Evolutionary conservation across 2,113 vertebrate genomes (phyloP).

Genomic region (Melospiza melodia): DNA sequence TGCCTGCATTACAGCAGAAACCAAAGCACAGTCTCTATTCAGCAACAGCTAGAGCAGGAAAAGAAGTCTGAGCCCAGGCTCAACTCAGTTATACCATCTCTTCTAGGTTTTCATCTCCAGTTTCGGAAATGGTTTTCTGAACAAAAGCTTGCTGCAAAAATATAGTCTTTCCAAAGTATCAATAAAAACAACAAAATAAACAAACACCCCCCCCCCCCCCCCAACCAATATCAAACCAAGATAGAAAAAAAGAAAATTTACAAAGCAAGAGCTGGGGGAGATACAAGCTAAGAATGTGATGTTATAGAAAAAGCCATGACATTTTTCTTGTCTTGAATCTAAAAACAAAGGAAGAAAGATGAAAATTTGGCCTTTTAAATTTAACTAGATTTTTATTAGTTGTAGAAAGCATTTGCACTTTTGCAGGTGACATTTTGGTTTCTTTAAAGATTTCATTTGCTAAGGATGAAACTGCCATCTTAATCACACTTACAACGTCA

Average conservation of each 20-base stretch:
- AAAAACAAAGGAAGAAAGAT: not conserved
- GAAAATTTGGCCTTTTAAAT: not conserved
- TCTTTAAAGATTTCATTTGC: not conserved
- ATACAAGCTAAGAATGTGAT: not conserved
- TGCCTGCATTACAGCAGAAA: not conserved
- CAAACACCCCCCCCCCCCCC: too few relatives aligned
- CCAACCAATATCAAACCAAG: too few relatives aligned
- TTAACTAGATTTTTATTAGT: not conserved
- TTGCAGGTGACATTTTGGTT: not conserved
- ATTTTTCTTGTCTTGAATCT: not conserved
- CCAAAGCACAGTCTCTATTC: not conserved
- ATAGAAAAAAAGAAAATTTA: not conserved
- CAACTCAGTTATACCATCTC: not conserved
- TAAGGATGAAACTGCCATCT: not conserved
- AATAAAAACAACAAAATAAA: not conserved
- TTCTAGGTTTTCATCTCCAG: not conserved
- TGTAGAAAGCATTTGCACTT: not conserved
- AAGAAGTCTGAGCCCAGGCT: not conserved
- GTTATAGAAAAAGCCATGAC: not conserved
- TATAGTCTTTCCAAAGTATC: not conserved
- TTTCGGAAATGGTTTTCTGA: not conserved
- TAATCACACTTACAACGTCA: not conserved
- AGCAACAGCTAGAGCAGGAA: not conserved
- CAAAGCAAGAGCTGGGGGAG: rapidly evolving
- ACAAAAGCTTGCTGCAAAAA: not conserved